These are phyloP conservation scores for Pseudomyrmex dendroicus DNA, from an alignment of 1,140 invertebrate genomes.

Conservation along the genomic window DNA sequence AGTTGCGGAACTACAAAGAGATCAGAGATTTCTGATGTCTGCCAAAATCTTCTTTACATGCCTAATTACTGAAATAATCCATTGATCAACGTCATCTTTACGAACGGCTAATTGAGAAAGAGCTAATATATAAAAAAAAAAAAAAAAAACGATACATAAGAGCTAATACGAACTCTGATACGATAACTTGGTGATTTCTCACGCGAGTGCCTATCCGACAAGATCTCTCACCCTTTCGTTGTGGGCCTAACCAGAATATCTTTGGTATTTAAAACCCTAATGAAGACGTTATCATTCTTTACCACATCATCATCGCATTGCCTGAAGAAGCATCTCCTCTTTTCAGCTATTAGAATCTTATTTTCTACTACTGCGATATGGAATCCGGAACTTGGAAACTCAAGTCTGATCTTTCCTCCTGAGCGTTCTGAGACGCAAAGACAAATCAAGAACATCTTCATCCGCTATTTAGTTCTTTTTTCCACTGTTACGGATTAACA, in stretches of 20 bases:
- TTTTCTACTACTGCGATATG: not conserved
- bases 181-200: conserved; percentile 12
- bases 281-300: conserved; percentile 19
- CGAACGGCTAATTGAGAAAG: conserved; percentile 1
- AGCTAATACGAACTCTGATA: too few relatives aligned
- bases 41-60: not conserved
- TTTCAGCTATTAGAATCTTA: conserved; percentile 3
- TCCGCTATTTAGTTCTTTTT: conserved; percentile 13
- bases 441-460: conserved; percentile 19
- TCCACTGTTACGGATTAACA: conserved; percentile 48
- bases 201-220: conserved; percentile 10
- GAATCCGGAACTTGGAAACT: not conserved
- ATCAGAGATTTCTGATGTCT: not conserved
- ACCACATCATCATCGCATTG: conserved; percentile 43
- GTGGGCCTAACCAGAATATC: conserved; percentile 25
- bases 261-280: conserved; percentile 21
- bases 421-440: conserved; percentile 1
- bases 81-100: conserved; percentile 1
- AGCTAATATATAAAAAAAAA: not conserved
- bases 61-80: conserved; percentile 23
- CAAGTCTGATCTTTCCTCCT: not conserved
- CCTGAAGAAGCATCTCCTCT: conserved; percentile 8
- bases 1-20: not conserved
- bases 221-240: conserved; percentile 3
- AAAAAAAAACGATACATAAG: too few relatives aligned